Evolutionary conservation across 2,888 invertebrate species (phyloP), one percentile per base, ranked within the genome.

Genomic region (Trimorus sp.): DNA sequence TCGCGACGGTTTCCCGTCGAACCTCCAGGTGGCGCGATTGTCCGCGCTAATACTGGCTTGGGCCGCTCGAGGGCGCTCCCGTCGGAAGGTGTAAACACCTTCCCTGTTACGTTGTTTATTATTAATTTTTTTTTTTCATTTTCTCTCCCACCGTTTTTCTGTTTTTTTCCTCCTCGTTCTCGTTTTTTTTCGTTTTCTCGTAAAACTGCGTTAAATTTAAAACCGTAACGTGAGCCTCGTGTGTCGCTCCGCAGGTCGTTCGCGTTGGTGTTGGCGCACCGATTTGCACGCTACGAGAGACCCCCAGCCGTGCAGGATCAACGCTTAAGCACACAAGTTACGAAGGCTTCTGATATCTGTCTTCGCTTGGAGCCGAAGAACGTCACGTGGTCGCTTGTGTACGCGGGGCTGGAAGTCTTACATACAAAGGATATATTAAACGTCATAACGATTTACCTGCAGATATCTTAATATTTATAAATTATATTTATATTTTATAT

Each of bases 391-490:
- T 71, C 58, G 62, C 54, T 60, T 51, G 15, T 56, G 56, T 63
- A 36, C 70, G 70, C 66, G 53, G 49, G 79, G 75, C 84, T 83
- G 84, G 83, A 79, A 76, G 75, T 73, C 83, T 78, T 74, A 71
- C 74, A 87, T 87, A 89, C 87, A 87, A 86, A 88, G 88, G 86
- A 88, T 86, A 88, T 88, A 87, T 86, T 87, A 87, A 88, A 86
- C 86, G 84, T 85, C 85, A 87, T 88, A 89, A 89, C 87, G 88
- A 87, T 84, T 89, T 88, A 86, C 86, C 86, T 86, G 87, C 87
- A 86, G 84, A 85, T 89, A 87, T 88, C 87, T 83, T 26, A 26
- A 26, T 86, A 83, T 80, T 84, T 83, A 84, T 85, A 83, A 82
- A 40, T 40, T 40, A 40, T 40, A 40, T 40, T 40, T 40, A 40